These are phyloP conservation scores for Pluvialis apricaria DNA, from an alignment of 2,113 vertebrate species.

Conservation along the genomic window DNA sequence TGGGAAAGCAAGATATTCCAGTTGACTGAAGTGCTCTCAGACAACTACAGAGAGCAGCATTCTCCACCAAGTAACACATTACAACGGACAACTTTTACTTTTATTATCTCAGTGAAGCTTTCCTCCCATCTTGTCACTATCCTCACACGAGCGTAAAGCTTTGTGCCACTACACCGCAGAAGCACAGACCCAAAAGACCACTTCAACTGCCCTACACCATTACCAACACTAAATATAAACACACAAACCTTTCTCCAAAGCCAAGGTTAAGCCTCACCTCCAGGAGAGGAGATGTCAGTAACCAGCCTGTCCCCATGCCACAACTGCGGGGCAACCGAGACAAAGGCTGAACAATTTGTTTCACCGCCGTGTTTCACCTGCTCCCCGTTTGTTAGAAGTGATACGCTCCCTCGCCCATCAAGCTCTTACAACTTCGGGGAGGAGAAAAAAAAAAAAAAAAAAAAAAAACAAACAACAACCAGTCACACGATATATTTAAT, in stretches of 20 bases:
- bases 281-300: neutral
- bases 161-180: neutral
- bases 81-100: neutral
- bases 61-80: neutral
- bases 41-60: neutral
- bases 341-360: neutral
- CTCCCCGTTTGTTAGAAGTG: neutral
- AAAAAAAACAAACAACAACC: too few species aligned
- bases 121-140: neutral
- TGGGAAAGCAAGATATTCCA: conserved; percentile 39
- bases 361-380: neutral
- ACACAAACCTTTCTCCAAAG: neutral
- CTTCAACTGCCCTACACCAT: neutral
- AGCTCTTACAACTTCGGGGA: neutral
- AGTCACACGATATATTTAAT: neutral
- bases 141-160: neutral
- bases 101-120: neutral
- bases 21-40: neutral
- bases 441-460: too few species aligned
- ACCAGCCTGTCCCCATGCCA: neutral
- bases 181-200: neutral
- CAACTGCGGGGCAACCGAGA: neutral
- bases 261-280: neutral
- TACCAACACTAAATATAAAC: neutral
- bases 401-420: neutral